phyloP scores from a whole-genome alignment of 2,113 vertebrate genomes.

The Origma solitaria region DNA sequence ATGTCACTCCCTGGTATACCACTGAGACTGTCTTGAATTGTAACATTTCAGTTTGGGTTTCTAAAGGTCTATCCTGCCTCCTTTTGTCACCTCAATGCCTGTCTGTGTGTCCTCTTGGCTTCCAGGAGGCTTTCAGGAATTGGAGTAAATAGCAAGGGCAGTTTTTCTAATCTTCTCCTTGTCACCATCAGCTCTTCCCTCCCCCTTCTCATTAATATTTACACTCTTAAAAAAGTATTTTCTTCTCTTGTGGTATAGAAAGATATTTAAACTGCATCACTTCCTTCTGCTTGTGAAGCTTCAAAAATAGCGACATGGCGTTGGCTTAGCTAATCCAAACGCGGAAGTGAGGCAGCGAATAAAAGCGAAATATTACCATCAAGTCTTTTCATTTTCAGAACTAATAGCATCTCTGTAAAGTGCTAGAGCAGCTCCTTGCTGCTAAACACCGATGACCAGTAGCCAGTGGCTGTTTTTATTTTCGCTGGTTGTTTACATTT shows the following conservation, averaged over 20 bases:
- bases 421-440: not conserved
- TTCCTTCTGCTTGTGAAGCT: not conserved
- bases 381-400: not conserved
- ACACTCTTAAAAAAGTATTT: not conserved
- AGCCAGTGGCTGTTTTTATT: not conserved
- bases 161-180: not conserved
- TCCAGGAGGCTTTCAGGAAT: not conserved
- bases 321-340: not conserved
- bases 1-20: accelerated
- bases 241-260: not conserved
- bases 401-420: not conserved
- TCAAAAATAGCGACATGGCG: accelerated
- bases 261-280: not conserved
- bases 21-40: not conserved
- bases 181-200: not conserved
- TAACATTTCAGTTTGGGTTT: not conserved
- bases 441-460: not conserved
- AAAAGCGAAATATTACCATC: not conserved
- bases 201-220: not conserved
- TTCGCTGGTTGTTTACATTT: not conserved
- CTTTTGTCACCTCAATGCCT: not conserved
- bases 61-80: not conserved
- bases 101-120: not conserved
- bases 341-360: not conserved
- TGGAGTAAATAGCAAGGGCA: not conserved